Evolutionary conservation across 2,888 invertebrate species (phyloP).

Genomic region (Hirudinaria manillensis): DNA sequence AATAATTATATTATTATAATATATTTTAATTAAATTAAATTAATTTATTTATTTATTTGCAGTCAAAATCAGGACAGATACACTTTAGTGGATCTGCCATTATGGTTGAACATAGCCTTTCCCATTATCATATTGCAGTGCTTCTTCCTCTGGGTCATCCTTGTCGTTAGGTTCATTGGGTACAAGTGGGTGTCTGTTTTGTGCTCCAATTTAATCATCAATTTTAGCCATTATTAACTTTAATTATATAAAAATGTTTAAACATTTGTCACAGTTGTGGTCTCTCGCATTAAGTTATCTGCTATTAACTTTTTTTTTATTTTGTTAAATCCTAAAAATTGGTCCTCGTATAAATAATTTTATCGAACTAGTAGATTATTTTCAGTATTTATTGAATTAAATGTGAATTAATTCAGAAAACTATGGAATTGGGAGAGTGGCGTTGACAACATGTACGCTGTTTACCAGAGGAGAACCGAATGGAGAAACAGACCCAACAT

Average conservation of each 20-base stretch:
- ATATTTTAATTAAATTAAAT: background rate
- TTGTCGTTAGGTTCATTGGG: background rate
- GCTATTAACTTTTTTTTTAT: no score
- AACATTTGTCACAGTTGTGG: no score
- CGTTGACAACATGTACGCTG: background rate
- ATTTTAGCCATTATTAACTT: no score
- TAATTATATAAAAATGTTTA: no score
- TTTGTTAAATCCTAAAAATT: no score
- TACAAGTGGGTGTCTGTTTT: background rate
- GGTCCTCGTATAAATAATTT: no score
- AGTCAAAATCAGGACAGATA: no score
- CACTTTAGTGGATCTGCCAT: background rate
- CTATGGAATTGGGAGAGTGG: background rate
- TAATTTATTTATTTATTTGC: background rate
- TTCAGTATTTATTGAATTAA: no score
- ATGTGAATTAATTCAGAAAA: background rate
- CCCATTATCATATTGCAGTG: background rate
- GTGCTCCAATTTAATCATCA: no score
- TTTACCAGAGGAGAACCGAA: background rate
- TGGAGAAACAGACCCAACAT: background rate
- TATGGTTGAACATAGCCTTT: background rate
- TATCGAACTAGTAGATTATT: no score
- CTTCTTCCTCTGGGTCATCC: slow-evolving; percentile 4
- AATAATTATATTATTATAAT: background rate
- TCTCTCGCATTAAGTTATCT: no score